Evolutionary conservation across 2,888 invertebrate genomes (phyloP).

Genomic region (Acanthosepion pharaonis): DNA sequence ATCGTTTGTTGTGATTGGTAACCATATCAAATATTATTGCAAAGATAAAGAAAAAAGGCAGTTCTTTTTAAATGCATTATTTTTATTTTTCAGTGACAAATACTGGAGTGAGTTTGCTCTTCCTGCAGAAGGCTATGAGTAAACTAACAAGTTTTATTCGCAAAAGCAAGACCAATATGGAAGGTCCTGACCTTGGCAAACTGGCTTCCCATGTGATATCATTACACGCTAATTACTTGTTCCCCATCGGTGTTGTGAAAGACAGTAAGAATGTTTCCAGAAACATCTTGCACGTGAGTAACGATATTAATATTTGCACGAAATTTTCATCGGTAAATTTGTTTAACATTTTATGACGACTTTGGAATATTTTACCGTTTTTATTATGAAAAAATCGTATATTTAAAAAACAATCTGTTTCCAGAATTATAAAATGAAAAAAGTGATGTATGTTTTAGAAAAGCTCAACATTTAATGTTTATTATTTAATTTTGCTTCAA

Average conservation of each 20-base stretch:
- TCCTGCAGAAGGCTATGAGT: not conserved
- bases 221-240: not conserved
- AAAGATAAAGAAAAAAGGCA: not conserved
- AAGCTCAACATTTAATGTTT: no score
- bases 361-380: no score
- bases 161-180: not conserved
- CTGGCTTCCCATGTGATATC: not conserved
- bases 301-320: not conserved
- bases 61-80: not conserved
- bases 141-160: not conserved
- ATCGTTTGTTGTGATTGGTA: not conserved
- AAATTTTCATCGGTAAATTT: no score
- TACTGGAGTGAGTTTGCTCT: not conserved
- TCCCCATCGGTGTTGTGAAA: slow-evolving; percentile 24
- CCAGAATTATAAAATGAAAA: no score
- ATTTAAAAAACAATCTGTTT: no score
- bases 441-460: no score
- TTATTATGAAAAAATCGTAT: no score
- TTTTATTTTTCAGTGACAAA: not conserved
- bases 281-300: slow-evolving; percentile 37
- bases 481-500: no score
- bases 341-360: no score
- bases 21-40: not conserved
- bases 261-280: not conserved
- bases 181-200: not conserved